These are phyloP conservation scores for Acrossocheilus fasciatus DNA, from an alignment of 2,797 vertebrate genomes.

Conservation along the genomic window DNA sequence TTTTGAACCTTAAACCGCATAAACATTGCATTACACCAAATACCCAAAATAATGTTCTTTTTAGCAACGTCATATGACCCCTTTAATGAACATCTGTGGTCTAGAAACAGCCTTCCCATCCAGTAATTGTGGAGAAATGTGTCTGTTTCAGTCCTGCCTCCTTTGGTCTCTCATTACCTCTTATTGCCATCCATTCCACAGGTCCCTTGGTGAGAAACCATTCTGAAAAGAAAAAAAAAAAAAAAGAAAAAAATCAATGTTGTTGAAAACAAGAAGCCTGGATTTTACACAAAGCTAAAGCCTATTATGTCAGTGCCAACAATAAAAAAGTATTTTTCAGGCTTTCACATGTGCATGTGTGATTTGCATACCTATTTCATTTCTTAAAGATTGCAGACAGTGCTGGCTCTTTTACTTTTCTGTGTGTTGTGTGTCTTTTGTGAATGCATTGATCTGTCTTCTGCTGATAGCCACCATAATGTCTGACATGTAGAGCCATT, in stretches of 20 bases:
- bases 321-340: constrained; percentile 1
- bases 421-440: neutral
- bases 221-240: neutral
- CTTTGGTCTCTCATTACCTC: constrained; percentile 38
- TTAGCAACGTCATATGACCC: too few species aligned
- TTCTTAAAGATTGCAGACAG: neutral
- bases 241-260: constrained; percentile 23
- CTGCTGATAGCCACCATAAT: neutral
- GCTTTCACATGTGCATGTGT: constrained; percentile 11
- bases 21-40: too few species aligned
- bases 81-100: constrained; percentile 2
- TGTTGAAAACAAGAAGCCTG: constrained; percentile 35
- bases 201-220: constrained; percentile 12
- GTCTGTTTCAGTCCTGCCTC: constrained; percentile 1
- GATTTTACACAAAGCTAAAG: constrained; percentile 25
- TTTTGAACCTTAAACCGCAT: too few species aligned
- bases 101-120: neutral
- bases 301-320: constrained; percentile 23
- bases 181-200: constrained; percentile 20
- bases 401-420: neutral
- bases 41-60: too few species aligned
- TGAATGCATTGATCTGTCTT: constrained; percentile 2
- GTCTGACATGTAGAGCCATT: neutral
- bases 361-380: neutral
- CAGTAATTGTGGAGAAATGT: constrained; percentile 23